Evolutionary conservation across 2,888 invertebrate genomes (phyloP), one percentile per base, ranked within the genome.

Genomic region (Anoplius nigerrimus): DNA sequence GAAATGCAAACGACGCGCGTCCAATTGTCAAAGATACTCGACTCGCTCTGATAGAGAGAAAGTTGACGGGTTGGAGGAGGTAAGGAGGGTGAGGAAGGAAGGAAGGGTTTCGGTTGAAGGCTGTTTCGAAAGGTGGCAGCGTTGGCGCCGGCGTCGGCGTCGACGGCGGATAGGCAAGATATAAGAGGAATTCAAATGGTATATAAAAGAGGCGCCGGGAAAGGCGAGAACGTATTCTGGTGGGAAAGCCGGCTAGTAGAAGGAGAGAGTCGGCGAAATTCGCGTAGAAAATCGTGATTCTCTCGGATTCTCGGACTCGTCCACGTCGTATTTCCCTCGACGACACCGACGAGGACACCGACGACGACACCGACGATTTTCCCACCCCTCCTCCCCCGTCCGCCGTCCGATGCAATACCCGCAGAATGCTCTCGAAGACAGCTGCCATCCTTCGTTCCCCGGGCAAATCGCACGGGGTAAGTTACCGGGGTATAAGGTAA

Each of bases 401-500:
- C 42, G 13, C 16, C 48, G 18, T 48, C 18, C 48, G 69, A 52
- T 66, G 74, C 76, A 65, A 76, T 68, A 68, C 72, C 45, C 54
- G 62, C 53, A 54, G 59, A 74, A 74, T 67, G 70, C 67, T 70
- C 66, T 52, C 72, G 72, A 71, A 77, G 77, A 77, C 77, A 77
- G 76, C 77, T 66, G 77, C 72, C 77, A 76, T 76, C 72, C 74
- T 70, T 71, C 73, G 71, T 75, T 63, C 65, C n/a, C 62, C 46
- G 24, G 56, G 64, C 54, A 70, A 71, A 76, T 77, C 72, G 67
- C 72, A 51, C n/a, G 71, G 71, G 76, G 72, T 71, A 74, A 76
- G 70, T 76, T 76, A 76, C 76, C 76, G 67, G 71, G 69, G 71
- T 66, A 66, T 71, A 75, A 67, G 69, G 72, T 77, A 76, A 74